Conservation (phyloP, 2,888 invertebrate species). For the Eupithecia vulgata region DNA sequence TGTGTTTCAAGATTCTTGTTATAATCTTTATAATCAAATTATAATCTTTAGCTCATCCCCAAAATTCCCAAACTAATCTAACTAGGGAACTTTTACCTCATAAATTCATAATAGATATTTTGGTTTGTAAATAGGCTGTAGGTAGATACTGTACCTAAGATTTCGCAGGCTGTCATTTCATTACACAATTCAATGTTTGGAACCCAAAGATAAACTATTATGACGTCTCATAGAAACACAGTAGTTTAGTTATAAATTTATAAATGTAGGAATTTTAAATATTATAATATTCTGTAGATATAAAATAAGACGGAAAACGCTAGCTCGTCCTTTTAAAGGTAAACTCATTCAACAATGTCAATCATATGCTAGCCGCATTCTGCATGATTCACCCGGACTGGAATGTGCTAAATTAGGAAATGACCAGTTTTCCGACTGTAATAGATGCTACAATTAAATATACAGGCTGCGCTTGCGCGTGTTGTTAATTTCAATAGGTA, state of each 20-base stretch:
- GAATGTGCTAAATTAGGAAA: slow-evolving; percentile 59
- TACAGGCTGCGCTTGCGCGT: slow-evolving; percentile 27
- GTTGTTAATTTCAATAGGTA: slow-evolving; percentile 21
- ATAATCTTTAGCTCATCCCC: neutral
- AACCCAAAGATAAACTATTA: neutral
- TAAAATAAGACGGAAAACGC: neutral
- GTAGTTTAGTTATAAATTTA: neutral
- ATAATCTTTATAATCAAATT: no score
- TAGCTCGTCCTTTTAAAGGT: slow-evolving; percentile 6
- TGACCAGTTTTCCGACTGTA: slow-evolving; percentile 49
- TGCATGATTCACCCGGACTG: slow-evolving; percentile 45
- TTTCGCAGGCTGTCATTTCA: neutral
- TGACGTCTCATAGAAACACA: neutral
- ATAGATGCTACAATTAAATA: slow-evolving; percentile 36
- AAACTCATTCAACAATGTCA: slow-evolving; percentile 36
- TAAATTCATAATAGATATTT: neutral
- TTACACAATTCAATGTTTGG: neutral
- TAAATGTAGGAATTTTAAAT: neutral
- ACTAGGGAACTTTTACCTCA: neutral
- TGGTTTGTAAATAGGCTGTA: neutral
- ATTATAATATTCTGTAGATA: neutral
- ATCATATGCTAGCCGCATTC: slow-evolving; percentile 37
- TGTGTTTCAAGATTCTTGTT: neutral
- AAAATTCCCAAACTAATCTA: neutral
- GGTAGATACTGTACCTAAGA: neutral